Base-by-base conservation (phyloP, 2,888 invertebrate species). In the Xestia ashworthii region DNA sequence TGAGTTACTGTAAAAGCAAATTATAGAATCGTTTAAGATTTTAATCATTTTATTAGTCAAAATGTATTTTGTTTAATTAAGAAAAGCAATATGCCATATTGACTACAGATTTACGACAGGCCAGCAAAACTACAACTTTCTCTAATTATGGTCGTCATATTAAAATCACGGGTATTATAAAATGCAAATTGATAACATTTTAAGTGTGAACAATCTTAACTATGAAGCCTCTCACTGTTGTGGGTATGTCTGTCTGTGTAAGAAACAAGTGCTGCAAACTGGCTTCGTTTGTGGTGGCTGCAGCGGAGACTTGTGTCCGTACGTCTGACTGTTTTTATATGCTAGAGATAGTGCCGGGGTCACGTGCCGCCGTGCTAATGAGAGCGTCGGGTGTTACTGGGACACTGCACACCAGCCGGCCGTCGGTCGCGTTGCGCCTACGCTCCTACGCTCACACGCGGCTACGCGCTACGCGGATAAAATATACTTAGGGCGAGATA, bases 381-480 rank as follows among this genome's bases (percentile, higher is more conserved):
- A 78, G 60, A 41, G 32, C 70, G 53, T 55, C 70, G 78, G 77
- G 74, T 60, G 80, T 14, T 9, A 46, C 38, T 14, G 1, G 8
- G 46, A 25, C 67, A 32, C 32, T 32, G 32, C 32, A 2, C 32
- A 58, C 25, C 16, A 22, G 53, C 58, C 66, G 78, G n/a, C 86
- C 87, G 87, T 66, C 88, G 88, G 86, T 3, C 66, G 64, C 73
- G 78, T 64, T 75, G 81, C 75, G 86, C 83, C 85, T 87, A 62
- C 53, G n/a, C 46, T 48, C 48, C 22, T 53, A 50, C 19, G 19
- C 50, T 50, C 19, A 14, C 5, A 60, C 32, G 60, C 32, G 60
- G 60, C 60, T 62, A 25, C 38, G 73, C 14, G 25, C 55, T 70
- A 78, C 71, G 74, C 83, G 72, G 81, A 69, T 81, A 74, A 80